Evolutionary conservation across 2,797 vertebrate genomes (phyloP), one percentile per base, ranked within the genome.

Genomic region (Ctenopoma multispine): DNA sequence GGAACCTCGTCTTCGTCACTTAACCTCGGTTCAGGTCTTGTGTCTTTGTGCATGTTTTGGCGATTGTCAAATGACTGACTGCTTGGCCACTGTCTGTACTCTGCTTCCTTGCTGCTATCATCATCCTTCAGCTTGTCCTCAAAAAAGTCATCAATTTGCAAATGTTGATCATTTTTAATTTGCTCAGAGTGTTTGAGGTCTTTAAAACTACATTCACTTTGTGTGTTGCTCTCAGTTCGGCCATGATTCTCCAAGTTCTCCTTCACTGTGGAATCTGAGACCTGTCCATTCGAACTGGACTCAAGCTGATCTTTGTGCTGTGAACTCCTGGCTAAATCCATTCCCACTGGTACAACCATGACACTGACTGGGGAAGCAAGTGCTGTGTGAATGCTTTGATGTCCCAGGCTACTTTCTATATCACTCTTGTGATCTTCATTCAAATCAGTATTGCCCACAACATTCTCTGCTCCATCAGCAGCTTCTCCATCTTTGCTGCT

Each of bases 221-320:
- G 67, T 0, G 5, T 3, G 23, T 41, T 60, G 38, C 44, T 64
- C 51, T 74, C 77, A 56, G 56, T 55, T 43, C 68, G 83, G 23
- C 62, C 64, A 50, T 48, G 61, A 63, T 54, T 72, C 9, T 78
- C 76, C 15, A 80, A 51, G 3, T 88, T 86, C 31, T 83, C 82
- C 47, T 87, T 84, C 17, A 94, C 75, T 0, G 87, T 91, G 27
- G 84, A 90, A 82, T 94, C 90, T 9, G 89, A 92, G 77, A 95
- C 94, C 61, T 92, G 43, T 3, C 77, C 75, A 82, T 93, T 93
- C 6, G 94, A 80, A 63, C 87, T 79, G 41, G 83, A 78, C 85
- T 93, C 93, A 0, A 94, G 84, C 61, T 90, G 87, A 57, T 93
- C 82, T 12, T 94, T 90, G 78, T 93, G 89, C 76, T 84, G 84